A percentile compares a stretch with the other conserved stretches of the same genome.
phyloP scores from a whole-genome alignment of 2,797 vertebrate species.

The Diplodus sargus region DNA sequence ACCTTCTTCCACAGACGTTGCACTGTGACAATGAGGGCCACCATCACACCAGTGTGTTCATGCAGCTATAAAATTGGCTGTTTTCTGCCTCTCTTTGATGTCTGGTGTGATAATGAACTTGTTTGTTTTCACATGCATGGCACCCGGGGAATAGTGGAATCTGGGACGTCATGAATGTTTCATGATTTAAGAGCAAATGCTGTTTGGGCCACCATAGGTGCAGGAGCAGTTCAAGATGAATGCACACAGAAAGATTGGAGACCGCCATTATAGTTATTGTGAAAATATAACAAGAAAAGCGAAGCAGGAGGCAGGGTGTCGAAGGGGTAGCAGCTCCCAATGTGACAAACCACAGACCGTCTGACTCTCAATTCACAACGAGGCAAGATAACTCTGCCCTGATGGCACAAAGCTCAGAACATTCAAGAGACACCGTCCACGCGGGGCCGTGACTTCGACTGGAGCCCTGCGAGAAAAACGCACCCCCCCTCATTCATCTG shows the following conservation, averaged over 20 bases:
- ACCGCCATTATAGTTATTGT: constrained; percentile 42
- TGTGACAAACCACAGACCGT: constrained; percentile 28
- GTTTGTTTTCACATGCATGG: constrained; percentile 70
- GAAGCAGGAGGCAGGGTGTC: constrained; percentile 70
- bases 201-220: constrained; percentile 53
- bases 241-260: constrained; percentile 33
- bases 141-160: constrained; percentile 49
- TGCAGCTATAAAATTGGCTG: constrained; percentile 36
- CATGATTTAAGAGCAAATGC: constrained; percentile 71
- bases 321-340: constrained; percentile 76
- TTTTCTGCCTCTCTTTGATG: constrained; percentile 61
- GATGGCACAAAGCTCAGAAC: neutral
- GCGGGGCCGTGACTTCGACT: neutral
- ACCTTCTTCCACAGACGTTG: constrained; percentile 34
- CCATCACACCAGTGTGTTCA: constrained; percentile 15
- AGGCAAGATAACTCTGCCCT: constrained; percentile 25
- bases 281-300: constrained; percentile 41
- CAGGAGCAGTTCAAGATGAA: constrained; percentile 50
- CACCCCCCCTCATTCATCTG: neutral
- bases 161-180: constrained; percentile 77
- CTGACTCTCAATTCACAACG: constrained; percentile 34
- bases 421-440: neutral
- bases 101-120: constrained; percentile 73
- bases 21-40: constrained; percentile 34
- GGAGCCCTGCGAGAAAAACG: neutral